Percentiles rank a stretch among this genome's conserved stretches.
Conservation (phyloP, 1,140 invertebrate species). For the Drosophila ogumai region DNA sequence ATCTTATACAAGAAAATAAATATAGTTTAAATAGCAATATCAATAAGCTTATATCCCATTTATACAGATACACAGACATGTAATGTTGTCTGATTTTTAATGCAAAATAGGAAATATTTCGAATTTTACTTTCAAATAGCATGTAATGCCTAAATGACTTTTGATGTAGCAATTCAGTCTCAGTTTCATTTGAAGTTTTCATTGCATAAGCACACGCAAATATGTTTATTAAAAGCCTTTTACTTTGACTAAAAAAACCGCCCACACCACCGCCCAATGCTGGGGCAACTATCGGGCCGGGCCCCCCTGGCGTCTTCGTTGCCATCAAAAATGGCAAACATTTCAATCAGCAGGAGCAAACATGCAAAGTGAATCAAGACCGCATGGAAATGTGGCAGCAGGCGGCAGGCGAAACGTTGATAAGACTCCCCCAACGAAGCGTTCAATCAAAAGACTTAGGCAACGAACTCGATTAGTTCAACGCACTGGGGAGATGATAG, state of each 20-base stretch:
- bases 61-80: background rate
- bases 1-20: background rate
- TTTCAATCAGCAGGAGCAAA: conserved; percentile 51
- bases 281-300: background rate
- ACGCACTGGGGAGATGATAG: conserved; percentile 29
- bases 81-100: background rate
- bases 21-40: background rate
- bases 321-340: conserved; percentile 39
- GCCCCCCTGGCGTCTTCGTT: background rate
- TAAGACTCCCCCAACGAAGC: conserved; percentile 21
- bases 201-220: conserved; percentile 72
- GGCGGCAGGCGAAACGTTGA: conserved; percentile 18
- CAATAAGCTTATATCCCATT: background rate
- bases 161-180: conserved; percentile 49
- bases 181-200: conserved; percentile 23
- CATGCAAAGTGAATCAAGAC: conserved; percentile 45
- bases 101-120: conserved; percentile 31
- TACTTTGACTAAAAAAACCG: conserved; percentile 58
- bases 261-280: conserved; percentile 26
- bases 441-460: conserved; percentile 69
- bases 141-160: conserved; percentile 40
- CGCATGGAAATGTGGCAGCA: conserved; percentile 24
- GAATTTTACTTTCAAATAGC: conserved; percentile 46
- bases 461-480: conserved; percentile 74
- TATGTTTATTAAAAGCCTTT: conserved; percentile 73